These are phyloP conservation scores for Spheniscus humboldti DNA, from an alignment of 2,797 vertebrate genomes.

Conservation along the genomic window DNA sequence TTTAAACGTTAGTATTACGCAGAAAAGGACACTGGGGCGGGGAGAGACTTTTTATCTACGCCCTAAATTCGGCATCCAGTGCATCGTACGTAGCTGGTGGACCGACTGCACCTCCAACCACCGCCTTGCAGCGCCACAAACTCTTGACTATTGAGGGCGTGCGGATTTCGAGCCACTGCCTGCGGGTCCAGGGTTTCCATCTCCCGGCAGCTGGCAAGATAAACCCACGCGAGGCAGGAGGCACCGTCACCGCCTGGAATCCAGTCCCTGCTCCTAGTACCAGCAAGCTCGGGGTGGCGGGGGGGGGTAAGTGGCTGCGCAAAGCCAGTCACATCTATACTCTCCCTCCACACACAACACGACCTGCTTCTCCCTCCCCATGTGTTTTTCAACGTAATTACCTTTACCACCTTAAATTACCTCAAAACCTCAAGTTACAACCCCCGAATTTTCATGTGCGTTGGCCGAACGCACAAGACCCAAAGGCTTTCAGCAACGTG, in stretches of 20 bases:
- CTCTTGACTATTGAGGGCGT: background rate
- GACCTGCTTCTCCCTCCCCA: background rate
- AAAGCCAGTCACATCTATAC: background rate
- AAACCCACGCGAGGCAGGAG: background rate
- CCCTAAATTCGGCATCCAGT: background rate
- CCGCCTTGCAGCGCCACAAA: background rate
- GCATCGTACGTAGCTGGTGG: too few relatives aligned
- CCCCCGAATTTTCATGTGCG: accelerated
- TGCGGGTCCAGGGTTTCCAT: background rate
- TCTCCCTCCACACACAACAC: background rate
- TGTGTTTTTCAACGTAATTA: accelerated
- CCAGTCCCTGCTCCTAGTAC: background rate
- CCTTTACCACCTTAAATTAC: background rate
- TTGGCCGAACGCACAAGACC: accelerated
- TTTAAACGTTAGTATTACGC: accelerated
- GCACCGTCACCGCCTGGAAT: too few relatives aligned
- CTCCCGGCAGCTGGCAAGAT: background rate
- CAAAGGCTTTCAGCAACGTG: accelerated
- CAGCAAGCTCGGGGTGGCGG: background rate
- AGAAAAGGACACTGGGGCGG: accelerated
- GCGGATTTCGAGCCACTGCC: too few relatives aligned
- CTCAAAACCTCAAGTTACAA: background rate
- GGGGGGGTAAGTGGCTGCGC: accelerated
- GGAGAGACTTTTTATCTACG: background rate
- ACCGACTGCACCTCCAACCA: accelerated